Evolutionary conservation across 2,888 invertebrate genomes (phyloP), one percentile per base, ranked within the genome.

Genomic region (Epinotia ramella): DNA sequence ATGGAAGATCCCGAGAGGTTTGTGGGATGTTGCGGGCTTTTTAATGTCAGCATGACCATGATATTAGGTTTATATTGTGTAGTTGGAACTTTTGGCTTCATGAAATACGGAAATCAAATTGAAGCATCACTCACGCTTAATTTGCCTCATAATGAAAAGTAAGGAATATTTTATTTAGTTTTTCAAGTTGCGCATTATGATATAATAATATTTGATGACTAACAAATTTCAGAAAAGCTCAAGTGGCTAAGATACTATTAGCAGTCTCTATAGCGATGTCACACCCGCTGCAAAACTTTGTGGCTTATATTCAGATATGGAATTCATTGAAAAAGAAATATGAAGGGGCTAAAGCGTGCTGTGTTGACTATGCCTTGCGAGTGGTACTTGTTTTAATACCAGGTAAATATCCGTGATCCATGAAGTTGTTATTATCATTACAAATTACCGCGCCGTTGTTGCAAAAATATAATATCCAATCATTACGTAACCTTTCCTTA

Each of bases 241-340:
- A 96, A 85, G 89, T 91, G 11, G 95, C 96, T 1, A 96, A 95
- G 82, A 82, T 96, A 1, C 92, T 96, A 81, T 96, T 97, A 78
- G 96, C 96, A 0, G 77, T 96, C 1, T 96, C 97, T 2, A 97
- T 98, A 78, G 97, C 97, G 84, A 95, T 98, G 73, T 97, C 98
- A 0, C 98, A 97, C 86, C 97, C 97, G 0, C 95, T 99, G 3
- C 98, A 98, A 93, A 97, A 98, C 82, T 98, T 97, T 88, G 98
- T 98, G 2, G 98, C 98, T 0, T 96, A 98, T 79, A 96, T 96
- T 79, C 97, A 98, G 69, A 91, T 98, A 28, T 97, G 97, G 97
- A 77, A 81, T 11, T 85, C 81, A 68, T 0, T 85, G 0, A 77
- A 80, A 49, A 96, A 87, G 68, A 86, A 20, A 89, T n/a, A 80